Evolutionary conservation across 2,888 invertebrate genomes (phyloP).

Genomic region (Ectobius pallidus): DNA sequence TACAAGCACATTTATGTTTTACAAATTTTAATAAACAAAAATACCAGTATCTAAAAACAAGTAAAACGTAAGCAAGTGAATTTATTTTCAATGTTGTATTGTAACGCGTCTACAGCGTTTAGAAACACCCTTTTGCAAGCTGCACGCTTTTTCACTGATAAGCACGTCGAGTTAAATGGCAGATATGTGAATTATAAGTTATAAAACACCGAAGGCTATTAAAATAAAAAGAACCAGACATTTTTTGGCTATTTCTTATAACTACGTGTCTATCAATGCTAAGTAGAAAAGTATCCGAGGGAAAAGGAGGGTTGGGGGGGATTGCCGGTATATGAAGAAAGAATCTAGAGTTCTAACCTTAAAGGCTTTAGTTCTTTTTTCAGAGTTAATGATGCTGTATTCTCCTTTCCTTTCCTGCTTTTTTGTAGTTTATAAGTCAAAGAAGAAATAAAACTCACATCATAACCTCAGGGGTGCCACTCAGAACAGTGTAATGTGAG

Average conservation of each 20-base stretch:
- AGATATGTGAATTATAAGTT: background rate
- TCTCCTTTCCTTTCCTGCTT: background rate
- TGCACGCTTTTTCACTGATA: background rate
- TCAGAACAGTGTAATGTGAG: no score
- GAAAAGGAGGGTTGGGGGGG: background rate
- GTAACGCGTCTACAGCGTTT: no score
- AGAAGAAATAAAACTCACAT: background rate
- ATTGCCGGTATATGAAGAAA: background rate
- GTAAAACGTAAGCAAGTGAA: no score
- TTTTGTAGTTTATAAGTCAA: slow-evolving; percentile 2
- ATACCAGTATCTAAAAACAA: no score
- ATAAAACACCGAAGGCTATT: background rate
- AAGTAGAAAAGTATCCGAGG: slow-evolving; percentile 3
- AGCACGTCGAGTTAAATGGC: background rate
- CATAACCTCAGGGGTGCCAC: slow-evolving; percentile 13
- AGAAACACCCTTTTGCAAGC: no score
- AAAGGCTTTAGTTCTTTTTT: slow-evolving; percentile 2
- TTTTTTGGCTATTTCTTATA: background rate
- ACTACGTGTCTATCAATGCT: slow-evolving; percentile 15
- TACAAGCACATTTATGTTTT: no score
- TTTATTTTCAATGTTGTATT: no score
- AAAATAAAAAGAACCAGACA: background rate
- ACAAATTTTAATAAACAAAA: no score
- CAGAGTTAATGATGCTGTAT: background rate
- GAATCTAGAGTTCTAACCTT: slow-evolving; percentile 7